Percentiles rank a stretch among this genome's conserved stretches.
These are phyloP conservation scores for Sebastes trivittatus DNA, from an alignment of 2,797 vertebrate genomes.

Conservation along the genomic window DNA sequence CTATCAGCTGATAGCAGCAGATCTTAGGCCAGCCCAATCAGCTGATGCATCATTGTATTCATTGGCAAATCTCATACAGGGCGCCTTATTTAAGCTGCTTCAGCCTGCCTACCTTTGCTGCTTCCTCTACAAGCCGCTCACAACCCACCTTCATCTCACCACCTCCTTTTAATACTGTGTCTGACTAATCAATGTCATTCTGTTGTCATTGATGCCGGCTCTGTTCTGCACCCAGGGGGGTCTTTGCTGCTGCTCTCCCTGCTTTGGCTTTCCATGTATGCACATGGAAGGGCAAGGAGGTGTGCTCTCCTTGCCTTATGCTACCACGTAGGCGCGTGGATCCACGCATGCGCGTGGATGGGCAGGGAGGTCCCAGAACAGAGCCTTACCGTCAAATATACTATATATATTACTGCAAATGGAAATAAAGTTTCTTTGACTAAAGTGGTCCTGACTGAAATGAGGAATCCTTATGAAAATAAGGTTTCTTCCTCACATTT, in stretches of 20 bases:
- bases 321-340: too few species aligned
- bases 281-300: background rate
- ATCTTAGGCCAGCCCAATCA: background rate
- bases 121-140: background rate
- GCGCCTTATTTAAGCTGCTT: background rate
- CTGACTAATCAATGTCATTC: background rate
- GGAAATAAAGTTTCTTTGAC: too few species aligned
- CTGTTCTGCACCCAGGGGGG: too few species aligned
- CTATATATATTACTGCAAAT: too few species aligned
- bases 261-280: background rate
- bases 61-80: background rate
- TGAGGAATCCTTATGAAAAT: background rate
- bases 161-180: background rate
- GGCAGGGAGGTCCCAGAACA: too few species aligned
- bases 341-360: too few species aligned
- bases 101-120: background rate
- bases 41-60: too few species aligned
- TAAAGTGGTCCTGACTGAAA: background rate
- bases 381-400: too few species aligned
- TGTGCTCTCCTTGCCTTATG: too few species aligned
- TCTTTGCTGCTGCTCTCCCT: too few species aligned
- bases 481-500: background rate
- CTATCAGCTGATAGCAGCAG: background rate
- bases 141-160: background rate
- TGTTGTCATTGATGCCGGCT: background rate